Evolutionary conservation across 2,888 invertebrate genomes (phyloP), one percentile per base, ranked within the genome.

Genomic region (Protodeltote pygarga): DNA sequence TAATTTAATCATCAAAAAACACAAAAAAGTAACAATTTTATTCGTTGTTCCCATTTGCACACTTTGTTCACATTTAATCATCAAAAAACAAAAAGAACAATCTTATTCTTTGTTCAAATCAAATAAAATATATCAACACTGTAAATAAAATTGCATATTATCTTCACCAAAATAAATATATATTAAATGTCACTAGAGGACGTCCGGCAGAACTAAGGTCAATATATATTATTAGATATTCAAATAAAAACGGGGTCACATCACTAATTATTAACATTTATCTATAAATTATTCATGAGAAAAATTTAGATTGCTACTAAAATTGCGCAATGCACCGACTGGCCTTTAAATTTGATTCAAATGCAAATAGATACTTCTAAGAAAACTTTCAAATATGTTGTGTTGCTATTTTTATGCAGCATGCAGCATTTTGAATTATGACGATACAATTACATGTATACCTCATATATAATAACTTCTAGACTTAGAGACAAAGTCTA

Each of bases 201-300:
- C 52, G 21, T 51, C 46, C 33, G 40, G 34, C 10, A 37, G 46
- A 57, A 24, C n/a, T 9, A 9, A 11, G 58, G 52, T 46, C 58
- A 46, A 16, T 10, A 47, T 29, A 40, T n/a, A 39, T 28, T 25
- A 33, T n/a, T 19, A 5, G 3, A n/a, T n/a, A n/a, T n/a, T n/a
- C 3, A 13, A 4, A 37, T 40, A 25, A 16, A 28, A 58, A 52
- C 58, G 16, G 37, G 58, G 57, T 31, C 58, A 57, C 6, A 34
- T 19, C 32, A 38, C 33, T 38, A 37, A 16, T 21, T 45, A 21
- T 40, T n/a, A n/a, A n/a, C n/a, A 40, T 39, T 21, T 19, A 40
- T 40, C 14, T 57, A 46, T 51, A 15, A 52, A 57, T 57, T 40
- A 58, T 58, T 46, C 47, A 58, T 45, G 24, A 57, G 46, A 33